Conservation (phyloP, 1,140 invertebrate genomes). For the Antheraea pernyi region DNA sequence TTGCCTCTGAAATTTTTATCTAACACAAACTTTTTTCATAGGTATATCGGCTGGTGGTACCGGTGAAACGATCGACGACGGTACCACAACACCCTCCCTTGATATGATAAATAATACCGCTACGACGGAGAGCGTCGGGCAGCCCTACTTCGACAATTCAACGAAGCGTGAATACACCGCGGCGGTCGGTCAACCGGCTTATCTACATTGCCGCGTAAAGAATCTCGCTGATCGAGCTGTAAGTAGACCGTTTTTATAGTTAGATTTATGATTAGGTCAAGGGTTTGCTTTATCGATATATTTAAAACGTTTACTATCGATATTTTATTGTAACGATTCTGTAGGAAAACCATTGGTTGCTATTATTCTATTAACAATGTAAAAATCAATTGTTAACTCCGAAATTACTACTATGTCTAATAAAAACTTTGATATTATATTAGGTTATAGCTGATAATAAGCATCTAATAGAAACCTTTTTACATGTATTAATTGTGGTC, state of each 20-base stretch:
- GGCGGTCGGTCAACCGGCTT: conserved; percentile 92
- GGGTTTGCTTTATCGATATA: not conserved
- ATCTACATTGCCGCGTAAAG: conserved; percentile 90
- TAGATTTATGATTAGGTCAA: not conserved
- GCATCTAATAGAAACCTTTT: too few relatives aligned
- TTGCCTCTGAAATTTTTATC: too few relatives aligned
- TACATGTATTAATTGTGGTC: too few relatives aligned
- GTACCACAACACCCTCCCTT: conserved; percentile 34
- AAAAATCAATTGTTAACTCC: too few relatives aligned
- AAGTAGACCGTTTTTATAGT: conserved; percentile 70
- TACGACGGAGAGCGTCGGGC: conserved; percentile 81
- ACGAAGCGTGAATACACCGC: conserved; percentile 90
- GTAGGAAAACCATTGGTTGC: too few relatives aligned
- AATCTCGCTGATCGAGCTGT: conserved; percentile 93
- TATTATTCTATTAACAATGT: too few relatives aligned
- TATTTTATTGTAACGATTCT: too few relatives aligned
- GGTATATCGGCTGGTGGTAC: conserved; percentile 53
- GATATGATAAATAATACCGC: conserved; percentile 33
- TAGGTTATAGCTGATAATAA: too few relatives aligned
- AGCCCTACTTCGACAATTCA: conserved; percentile 93
- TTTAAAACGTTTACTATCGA: too few relatives aligned
- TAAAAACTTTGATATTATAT: too few relatives aligned
- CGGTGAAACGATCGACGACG: conserved; percentile 41
- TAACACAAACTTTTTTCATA: conserved; percentile 23
- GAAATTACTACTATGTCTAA: too few relatives aligned